Evolutionary conservation across 2,888 invertebrate species (phyloP).

Genomic region (Xestia ashworthii): DNA sequence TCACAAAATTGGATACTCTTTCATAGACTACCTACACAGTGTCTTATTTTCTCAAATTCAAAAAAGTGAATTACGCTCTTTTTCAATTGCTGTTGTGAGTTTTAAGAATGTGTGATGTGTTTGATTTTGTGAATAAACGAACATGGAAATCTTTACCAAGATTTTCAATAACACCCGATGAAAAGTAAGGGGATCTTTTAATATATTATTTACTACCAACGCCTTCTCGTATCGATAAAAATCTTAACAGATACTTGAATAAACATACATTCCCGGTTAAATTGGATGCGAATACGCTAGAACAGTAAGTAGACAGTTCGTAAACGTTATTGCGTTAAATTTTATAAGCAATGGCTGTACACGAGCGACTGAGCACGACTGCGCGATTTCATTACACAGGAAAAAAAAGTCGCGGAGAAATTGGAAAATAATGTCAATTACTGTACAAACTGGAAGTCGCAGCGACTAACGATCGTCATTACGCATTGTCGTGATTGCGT

Average conservation of each 20-base stretch:
- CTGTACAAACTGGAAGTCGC: constrained; percentile 80
- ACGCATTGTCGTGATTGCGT: constrained; percentile 88
- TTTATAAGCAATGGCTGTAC: constrained; percentile 64
- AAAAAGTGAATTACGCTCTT: not conserved
- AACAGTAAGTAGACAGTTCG: constrained; percentile 57
- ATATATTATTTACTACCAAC: constrained; percentile 36
- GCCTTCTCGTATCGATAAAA: constrained; percentile 47
- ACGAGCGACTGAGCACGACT: constrained; percentile 81
- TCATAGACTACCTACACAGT: not conserved
- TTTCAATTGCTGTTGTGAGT: not conserved
- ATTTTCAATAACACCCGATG: not conserved
- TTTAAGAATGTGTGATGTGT: not conserved
- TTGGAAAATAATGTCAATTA: constrained; percentile 90
- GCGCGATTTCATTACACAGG: constrained; percentile 84
- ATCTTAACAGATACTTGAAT: constrained; percentile 48
- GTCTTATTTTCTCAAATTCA: not conserved
- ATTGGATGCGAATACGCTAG: constrained; percentile 63
- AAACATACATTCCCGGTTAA: constrained; percentile 52
- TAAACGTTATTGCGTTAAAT: constrained; percentile 68
- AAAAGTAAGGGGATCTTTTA: not conserved
- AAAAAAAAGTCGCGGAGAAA: constrained; percentile 83
- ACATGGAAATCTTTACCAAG: not conserved
- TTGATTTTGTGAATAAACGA: not conserved
- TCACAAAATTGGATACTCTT: not conserved
- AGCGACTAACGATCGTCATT: constrained; percentile 87